Evolutionary conservation across 2,113 vertebrate genomes (phyloP), one percentile per base, ranked within the genome.

Genomic region (Cottus gobio): DNA sequence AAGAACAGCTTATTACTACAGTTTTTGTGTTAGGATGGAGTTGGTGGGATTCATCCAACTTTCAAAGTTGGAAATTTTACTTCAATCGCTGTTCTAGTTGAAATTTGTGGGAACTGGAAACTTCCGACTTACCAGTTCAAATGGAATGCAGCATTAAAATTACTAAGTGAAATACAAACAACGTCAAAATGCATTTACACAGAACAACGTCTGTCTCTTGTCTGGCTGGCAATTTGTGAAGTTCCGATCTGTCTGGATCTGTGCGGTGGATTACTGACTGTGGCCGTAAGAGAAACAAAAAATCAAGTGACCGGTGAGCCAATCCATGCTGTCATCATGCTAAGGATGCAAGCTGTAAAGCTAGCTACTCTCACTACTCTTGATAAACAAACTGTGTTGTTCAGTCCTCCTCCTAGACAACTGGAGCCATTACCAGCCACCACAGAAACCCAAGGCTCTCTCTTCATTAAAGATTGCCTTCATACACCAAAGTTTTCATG

Each of bases 341-440:
- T 46, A 60, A 28, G 26, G 26, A 76, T 75, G 63, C 42, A 48
- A 79, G 66, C 68, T 39, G 39, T 71, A 63, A 67, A 67, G 72
- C 77, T 36, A 78, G 60, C 44, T 26, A 61, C 30, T 73, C 67
- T 68, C 56, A 52, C 58, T 75, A 44, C 42, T 87, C 68, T 85
- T 84, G 48, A 87, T 89, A 92, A 92, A 93, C 90, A 93, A 84
- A 84, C 77, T 76, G 68, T 63, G 70, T 85, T 90, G 82, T 90
- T 93, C 80, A 77, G 82, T 79, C 72, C 65, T 86, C 84, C 79
- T 91, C 80, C 90, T 85, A 91, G 91, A 94, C 91, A 91, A 91
- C 93, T 92, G 90, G 91, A 93, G 90, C 89, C 93, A 62, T 89
- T 80, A 87, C 79, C 61, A 88, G 58, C 74, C 82, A 88, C 93